Conservation (phyloP, 2,797 vertebrate genomes). For the Margarornis squamiger region DNA sequence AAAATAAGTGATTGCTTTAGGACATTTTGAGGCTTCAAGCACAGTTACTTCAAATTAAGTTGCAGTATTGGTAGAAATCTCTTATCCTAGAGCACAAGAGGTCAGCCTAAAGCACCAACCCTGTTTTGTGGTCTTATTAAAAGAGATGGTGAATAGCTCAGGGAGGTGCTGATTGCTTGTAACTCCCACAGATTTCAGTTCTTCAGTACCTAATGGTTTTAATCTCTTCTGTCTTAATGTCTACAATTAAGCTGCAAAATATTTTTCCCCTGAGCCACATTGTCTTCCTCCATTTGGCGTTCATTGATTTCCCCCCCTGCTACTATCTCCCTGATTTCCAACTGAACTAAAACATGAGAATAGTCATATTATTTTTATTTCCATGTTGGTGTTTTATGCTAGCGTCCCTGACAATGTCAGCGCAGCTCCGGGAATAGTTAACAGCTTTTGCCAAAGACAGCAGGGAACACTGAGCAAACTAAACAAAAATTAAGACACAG, state of each 20-base stretch:
- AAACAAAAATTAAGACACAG: conserved; percentile 1
- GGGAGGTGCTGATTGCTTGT: not conserved
- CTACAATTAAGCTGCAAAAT: conserved; percentile 27
- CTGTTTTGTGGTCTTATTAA: not conserved
- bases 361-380: conserved; percentile 38
- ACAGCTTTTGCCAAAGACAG: conserved; percentile 10
- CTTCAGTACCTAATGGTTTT: not conserved
- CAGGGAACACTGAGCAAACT: not conserved
- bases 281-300: not conserved
- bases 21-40: not conserved
- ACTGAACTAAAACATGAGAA: not conserved
- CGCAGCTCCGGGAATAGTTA: not conserved
- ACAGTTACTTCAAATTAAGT: not conserved
- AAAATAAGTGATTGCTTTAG: not conserved
- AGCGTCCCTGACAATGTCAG: not conserved
- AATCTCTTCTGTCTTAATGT: not conserved
- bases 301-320: conserved; percentile 12
- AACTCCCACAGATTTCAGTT: not conserved
- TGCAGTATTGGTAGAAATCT: not conserved
- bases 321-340: not conserved
- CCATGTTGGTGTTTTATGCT: not conserved
- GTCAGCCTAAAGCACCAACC: not conserved
- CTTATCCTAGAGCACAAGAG: not conserved
- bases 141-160: not conserved
- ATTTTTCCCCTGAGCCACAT: not conserved